Evolutionary conservation across 2,888 invertebrate species (phyloP).

Genomic region (Yponomeuta malinellus): DNA sequence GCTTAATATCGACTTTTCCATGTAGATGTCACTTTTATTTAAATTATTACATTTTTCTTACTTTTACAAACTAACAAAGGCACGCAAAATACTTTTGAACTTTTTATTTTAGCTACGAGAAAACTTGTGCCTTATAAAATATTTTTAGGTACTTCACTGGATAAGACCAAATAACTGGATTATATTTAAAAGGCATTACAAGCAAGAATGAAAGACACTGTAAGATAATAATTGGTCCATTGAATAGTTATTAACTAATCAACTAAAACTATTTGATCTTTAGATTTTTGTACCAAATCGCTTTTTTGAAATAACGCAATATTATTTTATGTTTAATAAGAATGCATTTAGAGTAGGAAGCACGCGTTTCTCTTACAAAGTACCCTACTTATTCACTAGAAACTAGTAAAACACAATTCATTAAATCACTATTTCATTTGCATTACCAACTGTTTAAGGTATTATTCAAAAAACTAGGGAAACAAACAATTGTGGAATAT

Average conservation of each 20-base stretch:
- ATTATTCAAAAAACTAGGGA: neutral
- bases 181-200: no score
- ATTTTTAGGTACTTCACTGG: no score
- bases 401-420: conserved; percentile 52
- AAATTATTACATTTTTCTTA: conserved; percentile 6
- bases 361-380: conserved; percentile 51
- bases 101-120: neutral
- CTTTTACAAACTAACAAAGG: conserved; percentile 10
- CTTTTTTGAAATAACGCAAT: neutral
- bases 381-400: conserved; percentile 35
- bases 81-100: conserved; percentile 11
- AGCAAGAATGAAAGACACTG: no score
- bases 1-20: conserved; percentile 11
- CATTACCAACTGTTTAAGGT: neutral
- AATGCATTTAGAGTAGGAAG: conserved; percentile 40
- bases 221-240: no score
- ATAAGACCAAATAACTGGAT: no score
- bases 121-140: conserved; percentile 36
- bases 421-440: conserved; percentile 26
- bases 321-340: conserved; percentile 17
- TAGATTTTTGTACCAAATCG: no score
- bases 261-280: no score
- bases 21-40: neutral
- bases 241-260: no score
- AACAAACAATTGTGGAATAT: neutral